Evolutionary conservation across 2,797 vertebrate species (phyloP), one percentile per base, ranked within the genome.

Genomic region (Trachurus trachurus): DNA sequence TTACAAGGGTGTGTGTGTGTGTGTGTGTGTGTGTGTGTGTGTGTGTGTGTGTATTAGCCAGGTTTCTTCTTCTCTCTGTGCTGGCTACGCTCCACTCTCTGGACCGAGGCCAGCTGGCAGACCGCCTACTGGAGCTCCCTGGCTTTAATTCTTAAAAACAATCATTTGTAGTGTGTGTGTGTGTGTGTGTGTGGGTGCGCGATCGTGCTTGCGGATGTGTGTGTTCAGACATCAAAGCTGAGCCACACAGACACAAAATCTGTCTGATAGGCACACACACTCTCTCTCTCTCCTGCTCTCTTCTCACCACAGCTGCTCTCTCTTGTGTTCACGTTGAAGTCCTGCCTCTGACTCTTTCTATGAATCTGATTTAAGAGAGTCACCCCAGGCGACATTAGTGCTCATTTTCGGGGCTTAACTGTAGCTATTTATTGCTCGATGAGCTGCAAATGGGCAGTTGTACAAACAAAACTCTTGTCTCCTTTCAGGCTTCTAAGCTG

Each of bases 51-150:
- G 84, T 80, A 22, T 81, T 56, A 29, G 88, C 84, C 90, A 91
- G 92, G 92, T 92, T 90, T 88, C 86, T 90, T 88, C 86, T 87
- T 26, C 26, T 26, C 88, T 89, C 88, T 70, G 81, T 73, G 85
- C 88, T 95, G 91, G 94, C 93, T 90, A 71, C 47, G 74, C 77
- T 93, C 96, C 94, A 90, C 95, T 95, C 95, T 94, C 91, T 98
- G 97, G 96, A 96, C 74, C 80, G 78, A 82, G 95, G 96, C 97
- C 97, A 98, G 96, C 95, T 98, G 97, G 97, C 96, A 96, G 85
- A 83, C 84, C 49, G 94, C 95, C 87, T 88, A 89, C 92, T 17
- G 89, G 94, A 96, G 96, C 96, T 95, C 95, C 93, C 93, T 94
- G 91, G 89, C 93, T 94, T 92, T 90, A 93, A 93, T 93, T 93